Evolutionary conservation across 2,797 vertebrate species (phyloP).

Genomic region (Schizopygopsis malacanthus): DNA sequence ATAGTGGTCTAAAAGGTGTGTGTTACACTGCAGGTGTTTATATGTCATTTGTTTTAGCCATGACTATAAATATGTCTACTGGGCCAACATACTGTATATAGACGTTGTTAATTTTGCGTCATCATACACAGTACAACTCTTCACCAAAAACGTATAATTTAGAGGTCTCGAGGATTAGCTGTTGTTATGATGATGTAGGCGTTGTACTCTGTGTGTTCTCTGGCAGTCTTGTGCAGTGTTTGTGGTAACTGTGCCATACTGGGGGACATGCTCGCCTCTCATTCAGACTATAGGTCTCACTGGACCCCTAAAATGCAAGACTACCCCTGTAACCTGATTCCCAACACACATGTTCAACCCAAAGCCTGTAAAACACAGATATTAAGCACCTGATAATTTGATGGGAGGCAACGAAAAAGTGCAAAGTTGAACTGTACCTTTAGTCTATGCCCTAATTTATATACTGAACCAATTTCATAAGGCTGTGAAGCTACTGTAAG

Average conservation of each 20-base stretch:
- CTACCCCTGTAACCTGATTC: constrained; percentile 46
- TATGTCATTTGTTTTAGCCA: constrained; percentile 6
- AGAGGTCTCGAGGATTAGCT: not conserved
- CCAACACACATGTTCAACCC: constrained; percentile 43
- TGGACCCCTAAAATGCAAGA: constrained; percentile 36
- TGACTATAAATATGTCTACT: constrained; percentile 12
- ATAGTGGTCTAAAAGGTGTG: not conserved
- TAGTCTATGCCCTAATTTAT: not conserved
- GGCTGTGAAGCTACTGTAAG: constrained; percentile 26
- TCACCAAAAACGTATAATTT: not conserved
- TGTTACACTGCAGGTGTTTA: constrained; percentile 10
- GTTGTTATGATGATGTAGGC: constrained; percentile 15
- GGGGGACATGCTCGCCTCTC: constrained; percentile 21
- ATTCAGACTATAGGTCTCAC: constrained; percentile 32
- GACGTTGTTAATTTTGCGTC: not conserved
- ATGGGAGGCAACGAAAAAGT: constrained; percentile 36
- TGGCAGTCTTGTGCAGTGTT: constrained; percentile 14
- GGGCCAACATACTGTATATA: not conserved
- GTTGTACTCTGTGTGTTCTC: constrained; percentile 10
- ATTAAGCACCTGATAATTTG: constrained; percentile 60
- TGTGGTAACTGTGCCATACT: constrained; percentile 22
- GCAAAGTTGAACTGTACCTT: constrained; percentile 21
- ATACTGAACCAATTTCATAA: constrained; percentile 16
- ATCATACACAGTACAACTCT: not conserved
- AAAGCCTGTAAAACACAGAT: constrained; percentile 56